These are phyloP conservation scores for Xestia ashworthii DNA, from an alignment of 2,888 invertebrate species.

Conservation along the genomic window DNA sequence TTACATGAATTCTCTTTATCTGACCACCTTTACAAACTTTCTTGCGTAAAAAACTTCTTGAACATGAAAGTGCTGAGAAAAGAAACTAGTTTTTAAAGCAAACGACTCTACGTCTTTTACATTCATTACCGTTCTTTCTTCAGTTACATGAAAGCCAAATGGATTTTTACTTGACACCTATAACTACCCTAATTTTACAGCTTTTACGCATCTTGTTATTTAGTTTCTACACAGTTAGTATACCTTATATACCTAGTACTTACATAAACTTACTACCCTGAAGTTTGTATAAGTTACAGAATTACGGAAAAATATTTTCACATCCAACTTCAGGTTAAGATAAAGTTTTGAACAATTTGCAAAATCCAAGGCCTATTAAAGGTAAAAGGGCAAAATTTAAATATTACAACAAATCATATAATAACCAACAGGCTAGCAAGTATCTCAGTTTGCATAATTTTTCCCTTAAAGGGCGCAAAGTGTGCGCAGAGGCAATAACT, in stretches of 20 bases:
- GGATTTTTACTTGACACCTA: background rate
- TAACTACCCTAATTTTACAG: background rate
- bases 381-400: conserved; percentile 28
- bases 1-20: conserved; percentile 35
- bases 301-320: conserved; percentile 37
- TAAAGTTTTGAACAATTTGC: conserved; percentile 30
- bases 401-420: conserved; percentile 47
- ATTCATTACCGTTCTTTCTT: background rate
- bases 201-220: background rate
- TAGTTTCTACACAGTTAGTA: background rate
- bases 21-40: conserved; percentile 21
- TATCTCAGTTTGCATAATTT: conserved; percentile 45
- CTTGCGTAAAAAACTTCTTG: conserved; percentile 6
- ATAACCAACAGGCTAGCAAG: conserved; percentile 19
- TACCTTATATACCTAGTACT: background rate
- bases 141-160: background rate
- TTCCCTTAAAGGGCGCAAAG: conserved; percentile 25
- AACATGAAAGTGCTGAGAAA: background rate
- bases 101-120: background rate
- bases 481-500: conserved; percentile 14
- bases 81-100: background rate
- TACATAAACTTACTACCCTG: background rate
- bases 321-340: background rate
- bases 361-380: conserved; percentile 16
- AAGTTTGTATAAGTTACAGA: conserved; percentile 22